Evolutionary conservation across 1,140 invertebrate genomes (phyloP).

Genomic region (Portunus trituberculatus): DNA sequence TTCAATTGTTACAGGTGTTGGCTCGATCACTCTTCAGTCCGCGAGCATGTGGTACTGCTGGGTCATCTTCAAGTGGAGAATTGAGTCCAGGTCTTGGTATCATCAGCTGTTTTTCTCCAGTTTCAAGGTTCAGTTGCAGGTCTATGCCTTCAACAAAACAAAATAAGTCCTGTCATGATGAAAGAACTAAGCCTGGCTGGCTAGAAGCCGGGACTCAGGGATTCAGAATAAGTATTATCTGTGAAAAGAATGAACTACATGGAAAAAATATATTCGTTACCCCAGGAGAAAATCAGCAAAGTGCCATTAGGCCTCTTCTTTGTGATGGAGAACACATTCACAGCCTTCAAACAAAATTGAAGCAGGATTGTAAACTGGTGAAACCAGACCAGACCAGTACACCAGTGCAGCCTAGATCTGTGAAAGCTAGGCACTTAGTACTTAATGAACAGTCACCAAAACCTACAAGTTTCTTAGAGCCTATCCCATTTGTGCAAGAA

Average conservation of each 20-base stretch:
- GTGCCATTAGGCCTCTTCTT: background rate
- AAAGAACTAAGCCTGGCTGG: background rate
- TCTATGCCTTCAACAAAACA: background rate
- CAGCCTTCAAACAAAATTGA: background rate
- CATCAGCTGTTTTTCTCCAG: constrained; percentile 38
- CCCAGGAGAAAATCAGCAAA: background rate
- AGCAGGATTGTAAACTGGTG: background rate
- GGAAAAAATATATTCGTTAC: background rate
- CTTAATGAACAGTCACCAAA: background rate
- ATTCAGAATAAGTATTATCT: background rate
- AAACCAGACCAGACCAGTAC: constrained; percentile 35
- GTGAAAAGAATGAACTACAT: background rate
- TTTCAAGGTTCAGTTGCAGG: constrained; percentile 32
- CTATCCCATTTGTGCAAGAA: background rate
- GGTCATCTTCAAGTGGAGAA: constrained; percentile 12
- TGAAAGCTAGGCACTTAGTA: background rate
- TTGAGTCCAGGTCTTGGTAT: constrained; percentile 43
- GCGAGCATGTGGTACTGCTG: background rate
- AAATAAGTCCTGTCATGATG: background rate
- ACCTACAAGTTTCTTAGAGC: background rate
- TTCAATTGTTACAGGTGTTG: constrained; percentile 11
- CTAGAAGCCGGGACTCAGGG: constrained; percentile 17
- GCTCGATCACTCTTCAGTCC: constrained; percentile 56
- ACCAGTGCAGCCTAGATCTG: background rate
- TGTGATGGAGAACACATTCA: background rate